A percentile compares a stretch with the other conserved stretches of the same genome.
Conservation (phyloP, 2,797 vertebrate species). For the Melanotaenia trifasciata region DNA sequence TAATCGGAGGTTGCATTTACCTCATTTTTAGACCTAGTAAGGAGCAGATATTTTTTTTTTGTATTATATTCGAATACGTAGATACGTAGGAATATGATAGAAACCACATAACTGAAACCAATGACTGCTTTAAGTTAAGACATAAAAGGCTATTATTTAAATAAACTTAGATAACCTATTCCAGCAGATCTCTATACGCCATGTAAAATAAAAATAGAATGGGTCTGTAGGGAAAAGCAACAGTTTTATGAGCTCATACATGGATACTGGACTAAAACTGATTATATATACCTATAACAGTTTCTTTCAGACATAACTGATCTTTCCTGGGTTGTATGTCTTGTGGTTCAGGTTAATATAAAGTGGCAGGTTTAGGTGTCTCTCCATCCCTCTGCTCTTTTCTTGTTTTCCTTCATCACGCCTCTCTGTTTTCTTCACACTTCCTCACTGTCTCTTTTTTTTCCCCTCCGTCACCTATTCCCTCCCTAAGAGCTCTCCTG, state of each 20-base stretch:
- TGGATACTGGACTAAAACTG: not conserved
- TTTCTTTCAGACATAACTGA: not conserved
- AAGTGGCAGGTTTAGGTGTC: conserved; percentile 1
- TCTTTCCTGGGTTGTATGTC: not conserved
- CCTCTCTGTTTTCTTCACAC: conserved; percentile 46
- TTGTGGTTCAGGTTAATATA: not conserved
- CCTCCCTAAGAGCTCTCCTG: conserved; percentile 59
- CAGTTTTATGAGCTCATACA: not conserved
- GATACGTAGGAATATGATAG: not conserved
- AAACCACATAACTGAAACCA: not conserved
- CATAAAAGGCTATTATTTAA: not conserved
- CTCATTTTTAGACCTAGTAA: not conserved
- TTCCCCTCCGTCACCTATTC: conserved; percentile 59
- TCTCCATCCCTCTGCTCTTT: conserved; percentile 26
- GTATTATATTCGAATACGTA: no score
- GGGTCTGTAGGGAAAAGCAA: not conserved
- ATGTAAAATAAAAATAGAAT: not conserved
- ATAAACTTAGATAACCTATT: not conserved
- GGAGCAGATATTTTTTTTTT: not conserved
- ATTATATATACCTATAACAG: not conserved
- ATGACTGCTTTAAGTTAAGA: not conserved
- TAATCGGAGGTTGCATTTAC: not conserved
- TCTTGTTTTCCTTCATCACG: conserved; percentile 27
- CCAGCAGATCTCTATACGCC: not conserved
- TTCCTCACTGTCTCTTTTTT: conserved; percentile 37